Evolutionary conservation across 2,113 vertebrate genomes (phyloP).

Genomic region (Ctenomys sociabilis): DNA sequence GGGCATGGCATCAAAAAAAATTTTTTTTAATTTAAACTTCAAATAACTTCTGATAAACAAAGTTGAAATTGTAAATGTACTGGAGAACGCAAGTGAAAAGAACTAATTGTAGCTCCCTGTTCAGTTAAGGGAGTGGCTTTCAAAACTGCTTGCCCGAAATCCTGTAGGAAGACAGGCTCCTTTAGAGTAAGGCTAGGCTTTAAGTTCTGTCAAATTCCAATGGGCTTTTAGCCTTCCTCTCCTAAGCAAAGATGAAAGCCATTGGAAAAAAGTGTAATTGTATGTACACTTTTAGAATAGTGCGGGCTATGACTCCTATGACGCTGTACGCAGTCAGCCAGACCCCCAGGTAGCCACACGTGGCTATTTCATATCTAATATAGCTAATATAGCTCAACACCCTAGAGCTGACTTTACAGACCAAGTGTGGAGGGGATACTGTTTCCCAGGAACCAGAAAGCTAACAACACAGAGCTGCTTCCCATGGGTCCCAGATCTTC

Average conservation of each 20-base stretch:
- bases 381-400: not conserved
- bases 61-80: not conserved
- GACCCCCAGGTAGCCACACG: not conserved
- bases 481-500: not conserved
- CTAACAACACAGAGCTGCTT: not conserved
- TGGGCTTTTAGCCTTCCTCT: conserved; percentile 6
- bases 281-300: not conserved
- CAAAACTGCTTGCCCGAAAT: conserved; percentile 29
- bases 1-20: too few relatives aligned
- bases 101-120: not conserved
- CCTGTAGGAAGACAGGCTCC: conserved; percentile 1
- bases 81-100: not conserved
- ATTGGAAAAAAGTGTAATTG: not conserved
- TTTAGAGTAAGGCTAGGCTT: not conserved
- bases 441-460: not conserved
- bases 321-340: not conserved
- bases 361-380: too few relatives aligned
- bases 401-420: not conserved
- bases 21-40: not conserved
- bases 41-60: conserved; percentile 20
- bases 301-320: not conserved
- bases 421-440: not conserved
- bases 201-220: not conserved
- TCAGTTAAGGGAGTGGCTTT: not conserved
- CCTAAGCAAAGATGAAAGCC: not conserved